phyloP scores from a whole-genome alignment of 2,113 vertebrate species.

The Fulmarus glacialis region DNA sequence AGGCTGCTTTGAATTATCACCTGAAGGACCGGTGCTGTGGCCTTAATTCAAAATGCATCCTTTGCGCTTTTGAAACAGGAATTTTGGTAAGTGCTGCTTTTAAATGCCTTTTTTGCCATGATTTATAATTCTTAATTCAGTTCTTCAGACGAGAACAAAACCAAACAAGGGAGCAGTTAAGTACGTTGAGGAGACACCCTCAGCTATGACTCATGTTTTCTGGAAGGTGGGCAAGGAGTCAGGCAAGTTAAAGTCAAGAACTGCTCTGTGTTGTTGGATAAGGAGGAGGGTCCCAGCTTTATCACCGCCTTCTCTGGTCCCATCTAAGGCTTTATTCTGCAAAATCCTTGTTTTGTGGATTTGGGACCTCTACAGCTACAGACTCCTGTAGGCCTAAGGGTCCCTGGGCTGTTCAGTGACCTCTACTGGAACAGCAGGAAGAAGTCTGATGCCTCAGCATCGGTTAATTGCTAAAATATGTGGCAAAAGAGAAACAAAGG shows the following conservation, averaged over 20 bases:
- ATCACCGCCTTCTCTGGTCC: not conserved
- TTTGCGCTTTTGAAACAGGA: not conserved
- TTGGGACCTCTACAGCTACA: not conserved
- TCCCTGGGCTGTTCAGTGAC: not conserved
- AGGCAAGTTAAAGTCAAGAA: not conserved
- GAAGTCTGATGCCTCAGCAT: not conserved
- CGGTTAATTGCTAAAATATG: not conserved
- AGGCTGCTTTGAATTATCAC: not conserved
- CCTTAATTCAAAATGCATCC: not conserved
- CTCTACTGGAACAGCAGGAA: not conserved
- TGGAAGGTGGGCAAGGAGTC: not conserved
- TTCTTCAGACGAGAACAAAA: not conserved
- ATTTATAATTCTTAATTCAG: not conserved
- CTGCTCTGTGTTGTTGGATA: not conserved
- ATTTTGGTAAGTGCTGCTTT: not conserved
- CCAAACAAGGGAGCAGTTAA: not conserved
- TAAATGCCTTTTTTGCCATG: not conserved
- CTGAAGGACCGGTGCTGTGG: not conserved
- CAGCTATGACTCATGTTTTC: not conserved
- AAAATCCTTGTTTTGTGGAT: not conserved
- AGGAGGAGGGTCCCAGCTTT: not conserved
- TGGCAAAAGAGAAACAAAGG: not conserved
- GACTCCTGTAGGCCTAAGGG: accelerated
- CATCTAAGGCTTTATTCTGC: not conserved
- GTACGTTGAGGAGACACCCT: not conserved